Percentiles rank a stretch among this genome's conserved stretches.
phyloP scores from a whole-genome alignment of 2,113 vertebrate genomes.

The Amazona vittata region DNA sequence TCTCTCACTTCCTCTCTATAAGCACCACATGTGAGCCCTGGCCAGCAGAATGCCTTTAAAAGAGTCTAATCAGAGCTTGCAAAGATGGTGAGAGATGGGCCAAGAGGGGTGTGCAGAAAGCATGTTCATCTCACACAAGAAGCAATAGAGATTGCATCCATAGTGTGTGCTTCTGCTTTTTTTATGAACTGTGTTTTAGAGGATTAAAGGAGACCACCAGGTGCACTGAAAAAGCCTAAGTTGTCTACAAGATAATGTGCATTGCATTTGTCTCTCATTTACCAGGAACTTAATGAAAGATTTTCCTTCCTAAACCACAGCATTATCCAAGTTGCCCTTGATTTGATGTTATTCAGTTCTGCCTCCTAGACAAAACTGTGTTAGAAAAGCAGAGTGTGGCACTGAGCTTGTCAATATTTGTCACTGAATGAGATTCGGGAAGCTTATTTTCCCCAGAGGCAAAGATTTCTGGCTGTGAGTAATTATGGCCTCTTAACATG shows the following conservation, averaged over 20 bases:
- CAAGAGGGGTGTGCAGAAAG: not conserved
- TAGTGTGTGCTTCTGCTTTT: not conserved
- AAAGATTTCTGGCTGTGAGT: constrained; percentile 52
- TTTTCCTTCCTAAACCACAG: not conserved
- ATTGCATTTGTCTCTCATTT: not conserved
- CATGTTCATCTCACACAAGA: not conserved
- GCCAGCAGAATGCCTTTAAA: not conserved
- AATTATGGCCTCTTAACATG: constrained; percentile 56
- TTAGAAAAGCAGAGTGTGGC: constrained; percentile 23
- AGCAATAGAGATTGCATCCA: not conserved
- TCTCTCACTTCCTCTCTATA: not conserved
- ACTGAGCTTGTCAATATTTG: constrained; percentile 54
- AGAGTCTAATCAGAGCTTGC: rapidly evolving
- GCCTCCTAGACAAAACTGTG: constrained; percentile 6
- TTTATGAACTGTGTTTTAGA: not conserved
- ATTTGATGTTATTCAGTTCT: not conserved
- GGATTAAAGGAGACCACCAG: not conserved
- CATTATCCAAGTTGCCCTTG: not conserved
- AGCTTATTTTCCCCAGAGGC: constrained; percentile 39
- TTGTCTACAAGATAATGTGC: not conserved
- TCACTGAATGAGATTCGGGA: not conserved
- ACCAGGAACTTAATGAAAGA: not conserved
- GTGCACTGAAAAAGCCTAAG: not conserved
- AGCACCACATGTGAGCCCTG: not conserved
- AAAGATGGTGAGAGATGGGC: not conserved